A percentile compares a stretch with the other conserved stretches of the same genome.
Evolutionary conservation across 2,797 vertebrate species (phyloP).

Genomic region (Cynopterus sphinx): DNA sequence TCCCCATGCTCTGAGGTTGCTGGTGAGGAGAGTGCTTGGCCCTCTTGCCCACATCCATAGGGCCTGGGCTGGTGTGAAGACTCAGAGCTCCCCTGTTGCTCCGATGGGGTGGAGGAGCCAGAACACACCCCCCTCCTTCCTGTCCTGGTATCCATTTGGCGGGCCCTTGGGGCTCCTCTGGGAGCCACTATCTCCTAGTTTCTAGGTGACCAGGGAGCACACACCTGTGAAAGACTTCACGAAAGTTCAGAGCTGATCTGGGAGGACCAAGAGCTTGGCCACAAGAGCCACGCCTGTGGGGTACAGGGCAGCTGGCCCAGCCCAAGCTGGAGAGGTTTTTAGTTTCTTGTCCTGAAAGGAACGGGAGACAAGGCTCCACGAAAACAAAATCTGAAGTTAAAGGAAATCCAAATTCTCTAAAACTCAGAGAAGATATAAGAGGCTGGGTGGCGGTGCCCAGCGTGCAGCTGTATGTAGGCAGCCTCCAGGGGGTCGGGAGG

Average conservation of each 20-base stretch:
- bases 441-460: neutral
- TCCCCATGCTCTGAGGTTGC: neutral
- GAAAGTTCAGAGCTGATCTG: neutral
- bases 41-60: neutral
- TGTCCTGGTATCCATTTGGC: neutral
- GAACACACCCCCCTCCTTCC: too few species aligned
- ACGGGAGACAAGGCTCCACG: neutral
- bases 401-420: neutral
- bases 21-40: neutral
- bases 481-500: accelerated
- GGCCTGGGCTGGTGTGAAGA: neutral
- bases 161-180: neutral
- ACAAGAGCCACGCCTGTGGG: neutral
- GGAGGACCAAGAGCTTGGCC: neutral
- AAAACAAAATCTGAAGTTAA: neutral
- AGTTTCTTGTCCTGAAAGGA: neutral
- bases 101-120: accelerated
- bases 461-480: neutral
- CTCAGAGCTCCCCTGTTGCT: neutral
- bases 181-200: neutral
- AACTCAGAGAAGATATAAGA: neutral
- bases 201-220: neutral
- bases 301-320: neutral
- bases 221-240: neutral
- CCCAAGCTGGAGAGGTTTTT: neutral